A percentile compares a stretch with the other conserved stretches of the same genome.
Evolutionary conservation across 2,797 vertebrate genomes (phyloP).

Genomic region (Arnoldichthys spilopterus): DNA sequence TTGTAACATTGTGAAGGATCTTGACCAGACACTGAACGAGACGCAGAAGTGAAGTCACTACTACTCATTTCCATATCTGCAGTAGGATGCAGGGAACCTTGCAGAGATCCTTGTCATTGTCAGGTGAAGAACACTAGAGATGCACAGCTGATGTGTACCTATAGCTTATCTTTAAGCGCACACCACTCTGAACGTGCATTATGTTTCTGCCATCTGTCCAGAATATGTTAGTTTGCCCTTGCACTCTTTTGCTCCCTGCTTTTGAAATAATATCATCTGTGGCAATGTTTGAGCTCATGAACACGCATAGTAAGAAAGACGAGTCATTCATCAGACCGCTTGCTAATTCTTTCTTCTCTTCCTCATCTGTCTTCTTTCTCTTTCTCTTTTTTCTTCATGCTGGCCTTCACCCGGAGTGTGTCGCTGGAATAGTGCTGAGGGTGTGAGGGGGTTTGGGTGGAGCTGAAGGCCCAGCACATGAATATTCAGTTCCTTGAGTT

Average conservation of each 20-base stretch:
- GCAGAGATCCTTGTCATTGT: too few species aligned
- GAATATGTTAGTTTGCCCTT: background rate
- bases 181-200: background rate
- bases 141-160: background rate
- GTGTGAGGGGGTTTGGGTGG: constrained; percentile 84
- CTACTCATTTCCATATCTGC: background rate
- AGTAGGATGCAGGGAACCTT: background rate
- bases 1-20: background rate
- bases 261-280: background rate
- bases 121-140: background rate
- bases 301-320: constrained; percentile 28
- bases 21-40: background rate
- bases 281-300: constrained; percentile 33
- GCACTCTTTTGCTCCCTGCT: background rate
- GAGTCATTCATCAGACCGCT: constrained; percentile 72
- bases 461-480: constrained; percentile 83
- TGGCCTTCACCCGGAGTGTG: constrained; percentile 84
- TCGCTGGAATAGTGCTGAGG: constrained; percentile 77
- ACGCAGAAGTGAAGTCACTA: too few species aligned
- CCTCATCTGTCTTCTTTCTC: constrained; percentile 67
- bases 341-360: constrained; percentile 67
- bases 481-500: constrained; percentile 88
- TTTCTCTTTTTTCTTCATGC: constrained; percentile 62
- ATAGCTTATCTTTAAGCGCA: background rate
- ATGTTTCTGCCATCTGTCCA: background rate